Evolutionary conservation across 2,888 invertebrate genomes (phyloP).

Genomic region (Amiota mariae): DNA sequence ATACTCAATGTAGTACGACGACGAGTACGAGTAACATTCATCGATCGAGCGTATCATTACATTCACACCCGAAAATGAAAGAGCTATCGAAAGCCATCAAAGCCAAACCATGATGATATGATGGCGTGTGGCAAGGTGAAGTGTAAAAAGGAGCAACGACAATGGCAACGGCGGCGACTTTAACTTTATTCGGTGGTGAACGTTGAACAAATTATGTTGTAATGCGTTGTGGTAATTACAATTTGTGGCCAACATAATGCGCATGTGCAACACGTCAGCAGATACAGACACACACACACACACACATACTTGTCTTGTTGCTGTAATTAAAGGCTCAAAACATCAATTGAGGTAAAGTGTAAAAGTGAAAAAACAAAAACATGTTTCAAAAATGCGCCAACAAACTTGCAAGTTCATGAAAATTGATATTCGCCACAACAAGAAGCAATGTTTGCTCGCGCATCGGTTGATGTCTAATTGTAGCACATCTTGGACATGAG

Average conservation of each 20-base stretch:
- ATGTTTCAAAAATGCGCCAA: not conserved
- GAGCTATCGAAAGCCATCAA: not conserved
- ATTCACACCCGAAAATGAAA: constrained; percentile 58
- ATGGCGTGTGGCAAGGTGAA: constrained; percentile 38
- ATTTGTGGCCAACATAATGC: constrained; percentile 66
- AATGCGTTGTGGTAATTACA: constrained; percentile 68
- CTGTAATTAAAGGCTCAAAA: constrained; percentile 30
- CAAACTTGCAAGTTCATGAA: constrained; percentile 9
- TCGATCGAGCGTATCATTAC: constrained; percentile 54
- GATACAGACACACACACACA: constrained; percentile 46
- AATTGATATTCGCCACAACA: constrained; percentile 10
- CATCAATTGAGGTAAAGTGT: constrained; percentile 1
- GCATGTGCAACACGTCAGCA: constrained; percentile 65
- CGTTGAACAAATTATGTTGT: constrained; percentile 58
- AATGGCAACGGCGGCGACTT: not conserved
- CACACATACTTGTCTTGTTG: constrained; percentile 19
- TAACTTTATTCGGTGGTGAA: no score
- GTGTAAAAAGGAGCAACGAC: constrained; percentile 22
- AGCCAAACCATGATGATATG: not conserved
- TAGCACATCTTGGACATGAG: no score
- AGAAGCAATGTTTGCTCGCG: constrained; percentile 54
- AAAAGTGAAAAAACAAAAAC: constrained; percentile 12
- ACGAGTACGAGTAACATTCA: constrained; percentile 11
- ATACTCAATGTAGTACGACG: not conserved
- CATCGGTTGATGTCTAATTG: constrained; percentile 5